Conservation (phyloP, 2,113 vertebrate species). For the Cebidichthys violaceus region DNA sequence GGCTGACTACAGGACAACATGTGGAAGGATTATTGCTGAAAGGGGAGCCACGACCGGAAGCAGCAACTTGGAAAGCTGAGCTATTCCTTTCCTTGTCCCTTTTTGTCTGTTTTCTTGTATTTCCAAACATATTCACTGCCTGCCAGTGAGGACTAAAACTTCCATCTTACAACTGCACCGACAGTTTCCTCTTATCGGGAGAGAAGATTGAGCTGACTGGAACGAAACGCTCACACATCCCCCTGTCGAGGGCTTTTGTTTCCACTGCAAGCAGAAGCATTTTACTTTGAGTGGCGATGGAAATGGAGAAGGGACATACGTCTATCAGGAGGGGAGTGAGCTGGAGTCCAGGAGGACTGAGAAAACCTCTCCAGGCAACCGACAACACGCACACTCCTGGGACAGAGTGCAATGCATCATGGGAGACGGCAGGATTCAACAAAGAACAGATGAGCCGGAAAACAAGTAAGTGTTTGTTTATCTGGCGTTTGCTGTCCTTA, state of each 20-base stretch:
- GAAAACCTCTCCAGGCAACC: constrained; percentile 69
- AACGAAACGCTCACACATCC: constrained; percentile 21
- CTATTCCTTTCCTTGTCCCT: constrained; percentile 20
- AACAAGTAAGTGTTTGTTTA: constrained; percentile 84
- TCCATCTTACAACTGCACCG: constrained; percentile 24
- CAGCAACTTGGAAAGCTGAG: constrained; percentile 51
- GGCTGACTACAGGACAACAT: constrained; percentile 34
- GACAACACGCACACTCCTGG: constrained; percentile 54
- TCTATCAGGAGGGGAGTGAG: constrained; percentile 78
- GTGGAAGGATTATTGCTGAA: constrained; percentile 56
- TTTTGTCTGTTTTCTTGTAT: constrained; percentile 28
- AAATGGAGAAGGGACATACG: constrained; percentile 77
- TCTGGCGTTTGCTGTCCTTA: constrained; percentile 35
- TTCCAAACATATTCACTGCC: constrained; percentile 23
- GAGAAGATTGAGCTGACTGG: constrained; percentile 38
- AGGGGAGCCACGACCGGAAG: constrained; percentile 35
- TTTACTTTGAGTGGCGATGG: constrained; percentile 33
- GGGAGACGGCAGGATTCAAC: constrained; percentile 74
- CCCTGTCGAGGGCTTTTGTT: constrained; percentile 27
- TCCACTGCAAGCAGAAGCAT: constrained; percentile 14
- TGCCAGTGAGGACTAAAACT: constrained; percentile 51
- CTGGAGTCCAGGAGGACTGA: constrained; percentile 77
- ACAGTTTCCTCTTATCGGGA: constrained; percentile 30
- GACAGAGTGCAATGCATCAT: constrained; percentile 68
- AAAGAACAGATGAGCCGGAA: constrained; percentile 75